Base-by-base conservation (phyloP, 2,797 vertebrate genomes). In the Enteromius radiatus region DNA sequence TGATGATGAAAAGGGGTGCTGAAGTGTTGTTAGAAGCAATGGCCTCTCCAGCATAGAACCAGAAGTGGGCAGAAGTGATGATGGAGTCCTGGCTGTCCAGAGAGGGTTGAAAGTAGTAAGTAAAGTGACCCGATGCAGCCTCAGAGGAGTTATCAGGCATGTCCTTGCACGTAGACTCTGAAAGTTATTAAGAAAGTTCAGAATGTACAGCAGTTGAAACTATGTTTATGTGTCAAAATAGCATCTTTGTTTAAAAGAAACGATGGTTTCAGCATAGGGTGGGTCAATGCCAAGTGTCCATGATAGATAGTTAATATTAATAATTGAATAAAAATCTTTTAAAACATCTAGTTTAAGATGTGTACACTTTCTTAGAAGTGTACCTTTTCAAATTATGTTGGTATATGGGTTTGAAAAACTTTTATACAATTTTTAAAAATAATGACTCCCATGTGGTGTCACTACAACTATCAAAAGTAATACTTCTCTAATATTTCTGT, bases 71-170 rank as follows among this genome's bases (percentile, higher is more conserved):
- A 0, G 95, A 96, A 0, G 94, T 96, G 90, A 97, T 92, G 3
- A 76, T 19, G 0, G 91, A 91, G 69, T 91, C 92, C 54, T 91
- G 92, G 9, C 56, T 90, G 83, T 94, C 93, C 0, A 89, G 41
- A 0, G 97, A 97, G 0, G 95, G 95, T 87, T 94, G 95, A 91
- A 99, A 99, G 80, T 95, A 85, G 23, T 96, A 97, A 0, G 94
- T 96, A 87, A 96, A 96, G 76, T 92, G 89, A 43, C 88, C 90
- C 61, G 80, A 61, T 61, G 84, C 36, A 64, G 87, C 63, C 89
- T 90, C 70, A 67, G 88, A 31, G 88, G 89, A 45, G 54, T 87
- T 85, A 67, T 86, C 88, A 0, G 87, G 78, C 0, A 45, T 78
- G 21, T 86, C 84, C 79, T 89, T 85, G 3, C 96, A 96, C 1